phyloP scores from a whole-genome alignment of 1,140 invertebrate species.

The Lasioglossum albipes region DNA sequence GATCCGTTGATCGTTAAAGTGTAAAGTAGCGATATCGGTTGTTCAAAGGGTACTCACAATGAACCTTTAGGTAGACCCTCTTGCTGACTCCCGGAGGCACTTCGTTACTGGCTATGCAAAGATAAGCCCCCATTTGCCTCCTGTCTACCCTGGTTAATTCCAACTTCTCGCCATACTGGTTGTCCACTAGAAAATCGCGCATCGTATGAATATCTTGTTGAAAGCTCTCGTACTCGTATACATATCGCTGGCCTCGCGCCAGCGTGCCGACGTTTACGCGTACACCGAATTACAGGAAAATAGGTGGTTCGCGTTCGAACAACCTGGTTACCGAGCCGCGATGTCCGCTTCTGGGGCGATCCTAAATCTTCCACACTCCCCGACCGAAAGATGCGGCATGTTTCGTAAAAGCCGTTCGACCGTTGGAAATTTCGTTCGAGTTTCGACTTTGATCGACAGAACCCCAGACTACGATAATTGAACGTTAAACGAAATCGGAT shows the following conservation, averaged over 20 bases:
- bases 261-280: slow-evolving; percentile 49
- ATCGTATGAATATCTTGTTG: slow-evolving; percentile 65
- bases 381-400: not conserved
- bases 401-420: too few relatives aligned
- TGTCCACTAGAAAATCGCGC: slow-evolving; percentile 78
- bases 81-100: slow-evolving; percentile 89
- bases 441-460: too few relatives aligned
- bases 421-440: too few relatives aligned
- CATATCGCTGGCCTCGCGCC: slow-evolving; percentile 38
- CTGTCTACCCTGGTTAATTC: slow-evolving; percentile 85
- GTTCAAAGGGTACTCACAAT: slow-evolving; percentile 84
- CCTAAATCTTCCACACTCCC: slow-evolving; percentile 15
- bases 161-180: slow-evolving; percentile 82
- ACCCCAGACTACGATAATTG: too few relatives aligned
- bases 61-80: slow-evolving; percentile 86
- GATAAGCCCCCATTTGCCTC: slow-evolving; percentile 87
- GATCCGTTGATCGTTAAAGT: not conserved
- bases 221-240: slow-evolving; percentile 59
- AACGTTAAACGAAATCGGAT: too few relatives aligned
- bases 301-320: slow-evolving; percentile 44
- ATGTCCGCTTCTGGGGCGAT: not conserved
- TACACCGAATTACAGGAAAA: slow-evolving; percentile 58
- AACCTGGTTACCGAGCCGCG: slow-evolving; percentile 4
- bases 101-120: slow-evolving; percentile 88
- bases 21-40: not conserved